Evolutionary conservation across 2,888 invertebrate genomes (phyloP).

Genomic region (Cheilosia grossa): DNA sequence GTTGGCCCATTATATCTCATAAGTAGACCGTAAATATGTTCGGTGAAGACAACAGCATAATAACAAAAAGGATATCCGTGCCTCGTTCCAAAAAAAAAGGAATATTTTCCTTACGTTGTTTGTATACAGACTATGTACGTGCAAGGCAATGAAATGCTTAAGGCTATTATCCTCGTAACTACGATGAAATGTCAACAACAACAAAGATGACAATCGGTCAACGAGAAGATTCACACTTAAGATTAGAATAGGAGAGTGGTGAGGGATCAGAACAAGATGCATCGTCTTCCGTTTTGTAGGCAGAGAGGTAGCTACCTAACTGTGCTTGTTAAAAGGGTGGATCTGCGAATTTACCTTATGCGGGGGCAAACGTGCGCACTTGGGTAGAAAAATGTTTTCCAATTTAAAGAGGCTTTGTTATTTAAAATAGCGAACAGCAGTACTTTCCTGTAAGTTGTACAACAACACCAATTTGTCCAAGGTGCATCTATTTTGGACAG

Average conservation of each 20-base stretch:
- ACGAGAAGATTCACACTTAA: conserved; percentile 55
- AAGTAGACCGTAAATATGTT: conserved; percentile 61
- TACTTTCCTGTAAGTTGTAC: no score
- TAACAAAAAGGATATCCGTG: conserved; percentile 39
- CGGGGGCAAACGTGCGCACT: no score
- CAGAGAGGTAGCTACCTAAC: no score
- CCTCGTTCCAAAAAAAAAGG: neutral
- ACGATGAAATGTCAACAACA: conserved; percentile 38
- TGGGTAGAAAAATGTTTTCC: no score
- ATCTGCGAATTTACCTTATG: no score
- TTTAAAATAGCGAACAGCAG: no score
- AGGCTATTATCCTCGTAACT: conserved; percentile 57
- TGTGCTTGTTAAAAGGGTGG: no score
- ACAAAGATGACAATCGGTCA: conserved; percentile 54
- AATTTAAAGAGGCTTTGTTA: no score
- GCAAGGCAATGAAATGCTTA: conserved; percentile 28
- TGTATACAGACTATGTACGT: conserved; percentile 8
- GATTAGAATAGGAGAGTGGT: conserved; percentile 39
- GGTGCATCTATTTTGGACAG: no score
- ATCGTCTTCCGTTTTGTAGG: conserved; percentile 6
- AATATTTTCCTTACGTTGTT: neutral
- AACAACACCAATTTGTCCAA: no score
- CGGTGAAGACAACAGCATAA: conserved; percentile 18
- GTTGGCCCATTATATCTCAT: conserved; percentile 44
- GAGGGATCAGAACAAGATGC: conserved; percentile 17